A percentile compares a stretch with the other conserved stretches of the same genome.
Conservation (phyloP, 2,797 vertebrate species). For the Hyperoplus immaculatus region DNA sequence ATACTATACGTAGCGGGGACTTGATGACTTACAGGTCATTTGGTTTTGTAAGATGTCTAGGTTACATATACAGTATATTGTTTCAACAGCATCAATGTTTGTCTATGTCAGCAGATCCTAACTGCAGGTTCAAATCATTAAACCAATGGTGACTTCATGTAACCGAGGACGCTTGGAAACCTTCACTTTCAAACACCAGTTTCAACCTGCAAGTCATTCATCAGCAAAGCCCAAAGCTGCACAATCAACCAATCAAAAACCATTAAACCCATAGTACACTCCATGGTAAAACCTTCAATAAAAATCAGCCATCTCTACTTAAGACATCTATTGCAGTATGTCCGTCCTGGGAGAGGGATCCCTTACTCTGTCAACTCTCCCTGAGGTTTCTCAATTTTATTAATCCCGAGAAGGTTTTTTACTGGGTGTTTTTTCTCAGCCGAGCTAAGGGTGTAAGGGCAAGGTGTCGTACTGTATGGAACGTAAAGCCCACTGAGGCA, state of each 20-base stretch:
- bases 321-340: too few relatives aligned
- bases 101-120: neutral
- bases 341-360: too few relatives aligned
- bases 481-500: too few relatives aligned
- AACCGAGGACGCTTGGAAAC: neutral
- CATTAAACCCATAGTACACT: conserved; percentile 49
- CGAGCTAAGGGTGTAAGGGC: too few relatives aligned
- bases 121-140: neutral
- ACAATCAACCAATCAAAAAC: conserved; percentile 30
- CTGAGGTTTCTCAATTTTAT: too few relatives aligned
- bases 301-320: conserved; percentile 39
- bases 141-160: neutral
- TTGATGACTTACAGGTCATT: neutral
- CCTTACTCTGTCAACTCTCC: too few relatives aligned
- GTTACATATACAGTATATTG: neutral
- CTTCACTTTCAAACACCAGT: neutral
- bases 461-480: too few relatives aligned
- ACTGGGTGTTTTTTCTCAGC: too few relatives aligned
- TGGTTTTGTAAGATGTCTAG: neutral
- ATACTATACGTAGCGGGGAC: neutral
- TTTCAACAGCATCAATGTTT: conserved; percentile 12
- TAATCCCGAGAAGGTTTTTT: too few relatives aligned
- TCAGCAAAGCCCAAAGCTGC: conserved; percentile 7
- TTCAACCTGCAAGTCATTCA: neutral
- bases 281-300: conserved; percentile 55